Percentiles rank a stretch among this genome's conserved stretches.
These are phyloP conservation scores for Thripadectes ignobilis DNA, from an alignment of 2,797 vertebrate species.

Conservation along the genomic window DNA sequence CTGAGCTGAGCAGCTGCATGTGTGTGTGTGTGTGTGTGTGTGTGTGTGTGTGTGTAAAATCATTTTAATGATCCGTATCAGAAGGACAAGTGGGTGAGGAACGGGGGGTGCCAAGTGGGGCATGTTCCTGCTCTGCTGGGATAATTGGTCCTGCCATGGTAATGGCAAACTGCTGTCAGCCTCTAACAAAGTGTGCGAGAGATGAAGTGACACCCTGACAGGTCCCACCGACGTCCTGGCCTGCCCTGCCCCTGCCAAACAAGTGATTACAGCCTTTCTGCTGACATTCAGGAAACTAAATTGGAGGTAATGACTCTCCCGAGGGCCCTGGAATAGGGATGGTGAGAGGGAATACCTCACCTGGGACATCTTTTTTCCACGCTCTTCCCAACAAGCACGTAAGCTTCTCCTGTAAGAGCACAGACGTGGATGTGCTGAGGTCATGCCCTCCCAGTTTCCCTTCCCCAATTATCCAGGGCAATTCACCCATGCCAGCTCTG, in stretches of 20 bases:
- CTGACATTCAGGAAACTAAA: conserved; percentile 29
- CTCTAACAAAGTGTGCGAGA: neutral
- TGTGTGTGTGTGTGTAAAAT: neutral
- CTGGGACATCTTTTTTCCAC: neutral
- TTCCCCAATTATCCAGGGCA: neutral
- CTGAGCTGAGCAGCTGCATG: neutral
- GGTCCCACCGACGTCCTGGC: neutral
- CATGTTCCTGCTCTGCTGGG: conserved; percentile 10
- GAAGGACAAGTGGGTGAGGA: conserved; percentile 2
- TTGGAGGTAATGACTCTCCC: conserved; percentile 25
- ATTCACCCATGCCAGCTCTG: neutral
- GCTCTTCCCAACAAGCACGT: neutral
- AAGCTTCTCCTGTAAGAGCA: neutral
- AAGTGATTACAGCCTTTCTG: neutral
- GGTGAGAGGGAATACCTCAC: neutral
- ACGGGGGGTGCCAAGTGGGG: neutral
- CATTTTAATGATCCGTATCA: neutral
- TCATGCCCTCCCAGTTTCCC: neutral
- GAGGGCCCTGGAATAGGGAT: neutral
- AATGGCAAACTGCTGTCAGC: conserved; percentile 3
- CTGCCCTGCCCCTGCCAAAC: neutral
- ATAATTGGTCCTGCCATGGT: conserved; percentile 61
- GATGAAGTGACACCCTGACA: conserved; percentile 40
- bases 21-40: neutral
- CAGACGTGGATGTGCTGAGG: neutral